Base-by-base conservation (phyloP, 2,888 invertebrate genomes). In the Diplolepis rosae region DNA sequence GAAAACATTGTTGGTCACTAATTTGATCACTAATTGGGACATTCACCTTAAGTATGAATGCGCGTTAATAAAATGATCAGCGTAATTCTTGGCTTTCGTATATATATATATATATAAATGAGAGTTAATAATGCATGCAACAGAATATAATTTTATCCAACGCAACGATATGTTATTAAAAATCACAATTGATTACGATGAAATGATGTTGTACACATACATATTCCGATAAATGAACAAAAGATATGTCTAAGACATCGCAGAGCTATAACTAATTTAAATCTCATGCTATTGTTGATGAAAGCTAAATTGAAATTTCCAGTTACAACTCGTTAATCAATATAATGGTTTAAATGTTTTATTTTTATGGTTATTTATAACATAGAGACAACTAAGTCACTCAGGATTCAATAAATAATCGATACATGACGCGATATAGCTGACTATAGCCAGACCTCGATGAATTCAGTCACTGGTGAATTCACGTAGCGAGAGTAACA, bases 31-130 rank as follows among this genome's bases (percentile, higher is more conserved):
- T n/a, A n/a, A n/a, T n/a, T n/a, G n/a, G n/a, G n/a, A n/a, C n/a
- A n/a, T n/a, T n/a, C n/a, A n/a, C n/a, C n/a, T n/a, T 82, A 81
- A 80, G 82, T 79, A 81, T 82, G 82, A 84, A 84, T 84, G 80
- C 75, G 69, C 73, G 72, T 73, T 72, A 67, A 70, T 68, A 70
- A 73, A 80, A 80, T 79, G 71, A 79, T 76, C 76, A 72, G 66
- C 73, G 73, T 75, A 78, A 80, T 76, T 77, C 79, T 77, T 68
- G 70, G 76, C 71, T 79, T 79, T 76, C 78, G 75, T 70, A 67
- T 69, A 66, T 54, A 54, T 54, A n/a, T 13, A 13, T 73, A 68
- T 50, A n/a, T 73, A 76, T 76, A 68, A 65, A 69, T 71, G 74
- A 74, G 72, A 77, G 76, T 72, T 74, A 82, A 82, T 82, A 82